These are phyloP conservation scores for Channallabes apus DNA, from an alignment of 2,797 vertebrate genomes.

Conservation along the genomic window DNA sequence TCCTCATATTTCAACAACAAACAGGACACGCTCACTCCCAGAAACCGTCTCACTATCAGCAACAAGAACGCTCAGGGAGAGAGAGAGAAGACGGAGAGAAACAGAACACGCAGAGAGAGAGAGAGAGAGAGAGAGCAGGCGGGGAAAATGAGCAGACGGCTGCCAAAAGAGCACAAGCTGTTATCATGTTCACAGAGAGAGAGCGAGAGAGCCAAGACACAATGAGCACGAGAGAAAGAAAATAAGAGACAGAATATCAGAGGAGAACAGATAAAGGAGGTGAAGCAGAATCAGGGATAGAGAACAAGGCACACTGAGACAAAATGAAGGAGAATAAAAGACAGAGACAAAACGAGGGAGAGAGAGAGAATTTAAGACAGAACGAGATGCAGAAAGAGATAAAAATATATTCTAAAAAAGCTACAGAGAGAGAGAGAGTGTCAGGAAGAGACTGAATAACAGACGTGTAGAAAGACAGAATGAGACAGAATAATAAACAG, in stretches of 20 bases:
- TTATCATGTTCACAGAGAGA: neutral
- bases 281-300: neutral
- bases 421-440: neutral
- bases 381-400: neutral
- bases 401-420: neutral
- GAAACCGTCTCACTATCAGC: neutral
- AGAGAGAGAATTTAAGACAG: neutral
- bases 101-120: neutral
- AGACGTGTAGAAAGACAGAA: neutral
- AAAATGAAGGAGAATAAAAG: neutral
- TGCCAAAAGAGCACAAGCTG: constrained; percentile 6
- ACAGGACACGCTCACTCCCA: neutral
- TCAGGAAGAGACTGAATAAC: neutral
- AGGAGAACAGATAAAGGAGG: neutral
- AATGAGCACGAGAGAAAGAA: too few species aligned
- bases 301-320: neutral
- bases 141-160: constrained; percentile 12
- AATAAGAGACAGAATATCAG: too few species aligned
- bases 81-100: too few species aligned
- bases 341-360: neutral
- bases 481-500: neutral
- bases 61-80: neutral
- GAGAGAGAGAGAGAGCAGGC: neutral
- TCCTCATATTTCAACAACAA: constrained; percentile 13
- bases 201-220: neutral